Evolutionary conservation across 53 echinoderm and acorn worm species (phyloP), one percentile per base, ranked within the genome.

Genomic region (Astropecten irregularis): DNA sequence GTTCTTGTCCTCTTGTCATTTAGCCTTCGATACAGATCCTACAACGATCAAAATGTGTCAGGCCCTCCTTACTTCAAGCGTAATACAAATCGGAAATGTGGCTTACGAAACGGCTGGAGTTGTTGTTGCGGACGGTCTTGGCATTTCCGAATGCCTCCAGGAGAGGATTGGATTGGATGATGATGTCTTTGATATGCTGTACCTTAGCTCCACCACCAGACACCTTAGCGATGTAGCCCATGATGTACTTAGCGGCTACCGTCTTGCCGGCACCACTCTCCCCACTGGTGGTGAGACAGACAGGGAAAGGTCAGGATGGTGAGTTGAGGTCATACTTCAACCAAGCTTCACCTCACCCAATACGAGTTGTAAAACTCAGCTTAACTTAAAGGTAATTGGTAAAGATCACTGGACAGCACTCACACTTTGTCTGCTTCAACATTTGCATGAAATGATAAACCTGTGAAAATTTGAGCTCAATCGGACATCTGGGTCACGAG

Each of bases 191-290:
- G 86, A 99, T 92, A 47, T 99, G 99, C 60, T 99, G 99, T 15
- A 97, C 94, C 35, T 85, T 94, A 27, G 79, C 56, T 15, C 99
- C 99, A 8, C 99, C 99, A 32, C 99, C 99, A 3, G 99, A 99
- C 5, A 99, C 94, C 62, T 91, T 99, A 40, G 99, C 99, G 55
- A 99, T 92, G 87, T 99, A 99, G 8, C 87, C 71, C 99, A 94
- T 99, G 82, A 94, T 99, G 84, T 92, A 99, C 69, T 99, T 99
- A 86, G 99, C 99, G 34, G 99, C 99, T 15, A 99, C 99, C 0
- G 99, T 99, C 69, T 99, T 99, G 10, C 99, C 99, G 2, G 99
- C 99, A 38, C 99, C 99, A 90, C 97, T 99, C 27, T 99, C 99
- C 31, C 99, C 93, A 70, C 93, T 93, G 35, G 9, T n/a, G n/a